Percentiles rank a stretch among this genome's conserved stretches.
phyloP scores from a whole-genome alignment of 2,797 vertebrate species.

The Acanthurus leucopareius region DNA sequence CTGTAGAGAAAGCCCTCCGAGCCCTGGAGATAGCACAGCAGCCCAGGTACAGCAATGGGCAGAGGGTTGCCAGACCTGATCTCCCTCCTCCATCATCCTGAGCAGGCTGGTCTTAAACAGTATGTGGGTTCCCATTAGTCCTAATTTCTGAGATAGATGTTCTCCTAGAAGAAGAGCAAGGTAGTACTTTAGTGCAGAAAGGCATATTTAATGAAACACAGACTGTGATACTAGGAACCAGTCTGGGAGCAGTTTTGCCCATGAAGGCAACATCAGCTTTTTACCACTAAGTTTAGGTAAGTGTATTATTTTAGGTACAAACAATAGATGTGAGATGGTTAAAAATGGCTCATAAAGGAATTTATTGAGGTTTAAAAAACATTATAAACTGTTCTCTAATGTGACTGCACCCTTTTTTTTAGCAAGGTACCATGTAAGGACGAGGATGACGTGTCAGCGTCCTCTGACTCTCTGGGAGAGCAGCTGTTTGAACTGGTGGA shows the following conservation, averaged over 20 bases:
- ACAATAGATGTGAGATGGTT: not conserved
- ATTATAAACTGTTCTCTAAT: not conserved
- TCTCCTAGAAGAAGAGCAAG: not conserved
- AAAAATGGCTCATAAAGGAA: not conserved
- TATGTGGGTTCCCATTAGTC: not conserved
- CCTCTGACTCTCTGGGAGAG: slow-evolving; percentile 88
- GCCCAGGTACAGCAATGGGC: slow-evolving; percentile 67
- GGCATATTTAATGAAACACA: not conserved
- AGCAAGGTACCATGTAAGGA: slow-evolving; percentile 58
- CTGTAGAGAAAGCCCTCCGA: slow-evolving; percentile 83
- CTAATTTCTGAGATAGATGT: not conserved
- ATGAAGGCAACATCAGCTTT: not conserved
- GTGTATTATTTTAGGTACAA: not conserved
- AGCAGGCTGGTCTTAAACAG: not conserved
- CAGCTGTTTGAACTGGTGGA: slow-evolving; percentile 87
- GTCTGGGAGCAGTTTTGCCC: not conserved
- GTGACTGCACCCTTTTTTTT: not conserved
- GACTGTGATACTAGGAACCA: not conserved
- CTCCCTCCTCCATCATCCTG: not conserved
- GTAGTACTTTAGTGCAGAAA: not conserved
- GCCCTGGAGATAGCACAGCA: slow-evolving; percentile 74
- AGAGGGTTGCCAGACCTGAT: not conserved
- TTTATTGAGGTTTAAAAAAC: not conserved
- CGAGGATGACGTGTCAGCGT: slow-evolving; percentile 81
- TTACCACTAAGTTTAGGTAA: not conserved